phyloP scores from a whole-genome alignment of 37 sponge, comb jelly and placozoan species.

The Amphimedon queenslandica region DNA sequence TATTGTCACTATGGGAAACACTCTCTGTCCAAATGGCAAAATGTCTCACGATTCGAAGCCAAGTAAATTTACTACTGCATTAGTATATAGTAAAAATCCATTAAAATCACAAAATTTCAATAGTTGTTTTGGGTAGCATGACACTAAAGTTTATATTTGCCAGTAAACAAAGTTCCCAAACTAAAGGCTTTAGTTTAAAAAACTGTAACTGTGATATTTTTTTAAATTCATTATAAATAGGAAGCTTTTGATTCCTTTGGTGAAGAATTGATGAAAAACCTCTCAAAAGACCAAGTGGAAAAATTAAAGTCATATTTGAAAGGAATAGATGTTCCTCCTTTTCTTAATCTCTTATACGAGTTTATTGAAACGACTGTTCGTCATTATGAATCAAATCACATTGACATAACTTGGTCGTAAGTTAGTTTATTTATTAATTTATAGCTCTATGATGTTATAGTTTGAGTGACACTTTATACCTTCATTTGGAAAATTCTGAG shows the following conservation, averaged over 20 bases:
- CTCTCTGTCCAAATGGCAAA: slow-evolving; percentile 32
- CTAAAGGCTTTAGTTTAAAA: no score
- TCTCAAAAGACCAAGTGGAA: background rate
- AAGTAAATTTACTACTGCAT: background rate
- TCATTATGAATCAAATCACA: slow-evolving; percentile 3
- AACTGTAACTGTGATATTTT: no score
- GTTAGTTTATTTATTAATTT: background rate
- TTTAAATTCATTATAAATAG: background rate
- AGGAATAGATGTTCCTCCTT: background rate
- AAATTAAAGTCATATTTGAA: background rate
- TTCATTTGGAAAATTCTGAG: background rate
- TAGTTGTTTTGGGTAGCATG: no score
- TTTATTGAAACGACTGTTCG: slow-evolving; percentile 29
- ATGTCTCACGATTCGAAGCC: background rate
- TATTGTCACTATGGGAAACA: slow-evolving; percentile 38
- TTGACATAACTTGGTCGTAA: slow-evolving; percentile 8
- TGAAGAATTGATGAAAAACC: background rate
- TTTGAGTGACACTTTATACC: background rate
- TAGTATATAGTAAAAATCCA: no score
- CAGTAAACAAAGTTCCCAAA: no score
- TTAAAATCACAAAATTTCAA: no score
- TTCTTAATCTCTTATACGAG: slow-evolving; percentile 24
- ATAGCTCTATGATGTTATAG: background rate
- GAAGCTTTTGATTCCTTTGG: slow-evolving; percentile 32
- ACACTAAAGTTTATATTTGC: no score